Base-by-base conservation (phyloP, 1,140 invertebrate genomes). In the Phortica variegata region DNA sequence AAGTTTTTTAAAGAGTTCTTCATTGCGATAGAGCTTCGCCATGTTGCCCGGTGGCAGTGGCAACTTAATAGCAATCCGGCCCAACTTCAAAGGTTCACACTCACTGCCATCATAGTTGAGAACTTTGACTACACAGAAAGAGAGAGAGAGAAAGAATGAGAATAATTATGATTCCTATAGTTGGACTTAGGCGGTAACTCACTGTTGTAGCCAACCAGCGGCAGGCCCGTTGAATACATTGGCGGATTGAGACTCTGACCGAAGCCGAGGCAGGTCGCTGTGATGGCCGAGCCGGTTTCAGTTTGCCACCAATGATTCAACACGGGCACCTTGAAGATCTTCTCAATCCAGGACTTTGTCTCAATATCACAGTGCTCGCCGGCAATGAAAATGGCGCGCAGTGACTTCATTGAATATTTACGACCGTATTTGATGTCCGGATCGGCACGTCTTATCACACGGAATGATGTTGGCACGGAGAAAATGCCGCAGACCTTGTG, bases 251-350 rank as follows among this genome's bases (percentile, higher is more conserved):
- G 60, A 46, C 42, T 75, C 19, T 77, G 83, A 4, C 84, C 85
- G 7, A 92, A 81, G 3, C 91, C 92, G 9, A 90, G 59, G 75
- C 89, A 93, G 1, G 86, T 84, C 0, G 90, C 86, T 0, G 92
- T 93, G 10, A 96, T 90, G 0, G 92, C 84, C 52, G 92, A 92
- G 0, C 93, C 93, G 0, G 91, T 92, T 79, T 97, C 93, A 31
- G 72, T 95, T 78, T 97, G 94, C 93, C 94, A 97, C 93, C 93
- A 97, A 71, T 97, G 88, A 75, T 97, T 95, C 15, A 95, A 66
- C 7, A 95, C 84, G 0, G 93, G 91, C 2, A 90, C 89, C 51
- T 87, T 82, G 60, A 96, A 90, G 8, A 82, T 79, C 43, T 84
- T 84, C 73, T 90, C 85, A 1, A 89, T 87, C 93, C 93, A 97